Evolutionary conservation across 2,888 invertebrate genomes (phyloP).

Genomic region (Drosophila paramelanica): DNA sequence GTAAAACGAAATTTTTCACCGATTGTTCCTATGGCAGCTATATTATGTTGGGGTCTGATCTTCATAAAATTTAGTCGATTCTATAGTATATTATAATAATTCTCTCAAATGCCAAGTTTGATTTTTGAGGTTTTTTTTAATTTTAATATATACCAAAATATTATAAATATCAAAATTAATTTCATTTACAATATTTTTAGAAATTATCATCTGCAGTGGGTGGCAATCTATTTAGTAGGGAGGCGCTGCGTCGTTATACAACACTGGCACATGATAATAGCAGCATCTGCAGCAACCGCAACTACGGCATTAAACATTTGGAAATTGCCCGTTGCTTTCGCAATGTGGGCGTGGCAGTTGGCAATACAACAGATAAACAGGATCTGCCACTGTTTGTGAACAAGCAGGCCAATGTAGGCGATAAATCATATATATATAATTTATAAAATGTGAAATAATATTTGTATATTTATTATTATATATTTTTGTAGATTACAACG

Average conservation of each 20-base stretch:
- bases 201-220: constrained; percentile 96
- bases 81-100: too few relatives aligned
- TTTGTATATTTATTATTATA: background rate
- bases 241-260: constrained; percentile 91
- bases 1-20: too few relatives aligned
- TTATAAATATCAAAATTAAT: too few relatives aligned
- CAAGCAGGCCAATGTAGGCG: constrained; percentile 81
- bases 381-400: constrained; percentile 97
- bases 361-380: constrained; percentile 93
- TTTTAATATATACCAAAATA: too few relatives aligned
- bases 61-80: too few relatives aligned
- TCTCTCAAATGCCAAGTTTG: too few relatives aligned
- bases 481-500: constrained; percentile 87
- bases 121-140: too few relatives aligned
- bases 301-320: constrained; percentile 82
- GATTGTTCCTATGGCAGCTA: too few relatives aligned
- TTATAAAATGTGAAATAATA: background rate
- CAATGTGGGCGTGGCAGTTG: constrained; percentile 93
- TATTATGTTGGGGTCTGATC: too few relatives aligned
- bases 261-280: constrained; percentile 89
- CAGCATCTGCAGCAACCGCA: constrained; percentile 86
- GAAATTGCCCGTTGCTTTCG: constrained; percentile 90
- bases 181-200: constrained; percentile 67
- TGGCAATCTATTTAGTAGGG: constrained; percentile 95
- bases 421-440: background rate